Evolutionary conservation across 2,113 vertebrate species (phyloP).

Genomic region (Colistium nudipinnis): DNA sequence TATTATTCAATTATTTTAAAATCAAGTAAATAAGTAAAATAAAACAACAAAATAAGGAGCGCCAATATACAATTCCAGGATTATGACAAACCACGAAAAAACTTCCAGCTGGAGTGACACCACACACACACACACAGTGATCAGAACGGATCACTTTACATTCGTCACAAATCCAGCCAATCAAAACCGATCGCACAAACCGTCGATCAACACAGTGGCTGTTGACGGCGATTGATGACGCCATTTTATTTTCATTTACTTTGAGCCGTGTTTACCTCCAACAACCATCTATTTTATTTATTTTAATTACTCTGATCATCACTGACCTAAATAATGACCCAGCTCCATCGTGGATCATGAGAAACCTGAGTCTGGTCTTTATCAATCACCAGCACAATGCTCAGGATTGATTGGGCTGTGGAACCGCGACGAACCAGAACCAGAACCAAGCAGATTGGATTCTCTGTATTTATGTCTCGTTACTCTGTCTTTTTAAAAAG

Average conservation of each 20-base stretch:
- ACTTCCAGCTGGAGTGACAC: conserved; percentile 32
- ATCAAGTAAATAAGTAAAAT: no score
- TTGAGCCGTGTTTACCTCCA: no score
- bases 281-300: no score
- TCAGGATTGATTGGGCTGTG: not conserved
- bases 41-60: no score
- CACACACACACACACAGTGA: conserved; percentile 20
- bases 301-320: not conserved
- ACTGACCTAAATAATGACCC: not conserved
- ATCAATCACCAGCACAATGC: not conserved
- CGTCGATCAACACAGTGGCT: conserved; percentile 38
- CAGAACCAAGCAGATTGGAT: no score
- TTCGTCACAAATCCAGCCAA: conserved; percentile 46
- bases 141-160: conserved; percentile 49
- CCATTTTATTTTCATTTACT: conserved; percentile 8
- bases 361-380: not conserved
- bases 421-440: no score
- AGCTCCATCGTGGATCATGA: not conserved
- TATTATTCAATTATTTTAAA: no score
- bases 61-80: not conserved
- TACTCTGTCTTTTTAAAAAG: no score
- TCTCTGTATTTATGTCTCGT: no score
- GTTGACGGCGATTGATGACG: conserved; percentile 29
- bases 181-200: conserved; percentile 26
- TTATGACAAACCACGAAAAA: conserved; percentile 33